Evolutionary conservation across 30 jellyfish, hydroid and myxozoan genomes (phyloP).

Genomic region (Morbakka virulenta): DNA sequence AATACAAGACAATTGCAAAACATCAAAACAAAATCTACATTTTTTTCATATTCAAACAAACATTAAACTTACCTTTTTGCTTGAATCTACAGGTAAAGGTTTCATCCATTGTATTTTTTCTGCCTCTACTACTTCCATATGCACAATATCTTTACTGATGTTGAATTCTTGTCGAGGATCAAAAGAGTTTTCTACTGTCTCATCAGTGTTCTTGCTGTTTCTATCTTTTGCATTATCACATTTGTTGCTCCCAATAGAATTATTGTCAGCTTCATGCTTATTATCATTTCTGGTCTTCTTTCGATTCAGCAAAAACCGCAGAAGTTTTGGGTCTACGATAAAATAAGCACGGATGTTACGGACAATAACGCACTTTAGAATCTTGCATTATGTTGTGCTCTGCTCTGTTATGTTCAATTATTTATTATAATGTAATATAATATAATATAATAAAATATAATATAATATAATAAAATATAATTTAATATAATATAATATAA

Average conservation of each 20-base stretch:
- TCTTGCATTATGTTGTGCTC: no score
- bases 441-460: no score
- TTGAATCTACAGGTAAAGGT: neutral
- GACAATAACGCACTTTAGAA: no score
- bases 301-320: constrained; percentile 4
- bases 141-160: constrained; percentile 60
- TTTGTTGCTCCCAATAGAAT: neutral
- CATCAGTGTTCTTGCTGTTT: neutral
- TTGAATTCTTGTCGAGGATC: constrained; percentile 66
- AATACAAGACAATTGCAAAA: no score
- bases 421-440: no score
- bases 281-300: neutral
- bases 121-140: constrained; percentile 67
- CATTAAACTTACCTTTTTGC: neutral
- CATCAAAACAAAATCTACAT: no score
- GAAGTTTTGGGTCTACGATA: constrained; percentile 12
- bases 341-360: no score
- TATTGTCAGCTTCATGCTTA: neutral
- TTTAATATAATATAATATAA: no score
- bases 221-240: neutral
- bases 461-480: no score
- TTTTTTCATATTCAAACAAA: no score
- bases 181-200: neutral
- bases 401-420: no score
- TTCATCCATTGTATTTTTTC: constrained; percentile 93